phyloP scores from a whole-genome alignment of 2,888 invertebrate species.

The Margaritifera margaritifera region DNA sequence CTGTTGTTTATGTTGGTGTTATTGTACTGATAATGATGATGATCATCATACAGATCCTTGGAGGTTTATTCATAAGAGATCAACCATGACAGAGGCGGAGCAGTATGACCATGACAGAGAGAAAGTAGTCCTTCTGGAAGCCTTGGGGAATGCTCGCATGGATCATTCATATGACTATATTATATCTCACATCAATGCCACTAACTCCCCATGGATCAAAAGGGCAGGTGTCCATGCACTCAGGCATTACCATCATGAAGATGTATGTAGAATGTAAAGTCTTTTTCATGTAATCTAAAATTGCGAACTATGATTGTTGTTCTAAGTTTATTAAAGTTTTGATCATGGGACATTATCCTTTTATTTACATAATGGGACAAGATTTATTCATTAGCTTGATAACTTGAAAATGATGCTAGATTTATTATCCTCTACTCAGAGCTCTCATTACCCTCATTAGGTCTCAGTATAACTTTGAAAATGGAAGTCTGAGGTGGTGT shows the following conservation, averaged over 20 bases:
- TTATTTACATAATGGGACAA: too few relatives aligned
- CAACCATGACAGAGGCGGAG: slow-evolving; percentile 41
- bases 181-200: slow-evolving; percentile 52
- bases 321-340: too few relatives aligned
- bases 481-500: too few relatives aligned
- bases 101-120: slow-evolving; percentile 32
- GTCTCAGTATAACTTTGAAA: too few relatives aligned
- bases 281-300: too few relatives aligned
- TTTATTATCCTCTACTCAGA: too few relatives aligned
- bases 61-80: slow-evolving; percentile 38
- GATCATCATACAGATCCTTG: slow-evolving; percentile 42
- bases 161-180: slow-evolving; percentile 51
- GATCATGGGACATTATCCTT: too few relatives aligned
- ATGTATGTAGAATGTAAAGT: slow-evolving; percentile 23
- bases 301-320: too few relatives aligned
- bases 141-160: slow-evolving; percentile 53
- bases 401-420: too few relatives aligned
- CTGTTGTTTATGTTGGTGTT: neutral
- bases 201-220: slow-evolving; percentile 57
- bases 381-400: too few relatives aligned
- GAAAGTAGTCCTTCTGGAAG: slow-evolving; percentile 47
- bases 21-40: neutral
- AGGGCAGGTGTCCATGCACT: slow-evolving; percentile 54
- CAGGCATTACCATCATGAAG: slow-evolving; percentile 42
- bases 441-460: too few relatives aligned